Evolutionary conservation across 2,888 invertebrate genomes (phyloP).

Genomic region (Ametastegia equiseti): DNA sequence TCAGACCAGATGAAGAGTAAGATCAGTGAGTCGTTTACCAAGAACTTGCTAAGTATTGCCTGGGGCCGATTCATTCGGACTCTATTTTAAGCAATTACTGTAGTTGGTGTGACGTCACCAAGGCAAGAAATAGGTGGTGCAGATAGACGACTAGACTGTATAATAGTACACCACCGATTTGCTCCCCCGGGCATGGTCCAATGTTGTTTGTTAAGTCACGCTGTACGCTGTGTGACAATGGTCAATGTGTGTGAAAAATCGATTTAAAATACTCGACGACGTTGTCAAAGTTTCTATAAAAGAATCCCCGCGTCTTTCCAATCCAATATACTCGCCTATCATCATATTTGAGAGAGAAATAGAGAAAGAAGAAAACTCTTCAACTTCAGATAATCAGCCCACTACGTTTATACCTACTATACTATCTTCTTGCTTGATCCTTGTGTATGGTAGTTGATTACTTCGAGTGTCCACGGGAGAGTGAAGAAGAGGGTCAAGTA

Average conservation of each 20-base stretch:
- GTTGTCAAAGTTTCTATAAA: background rate
- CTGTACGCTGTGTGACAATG: background rate
- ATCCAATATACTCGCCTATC: background rate
- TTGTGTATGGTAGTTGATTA: background rate
- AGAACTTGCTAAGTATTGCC: constrained; percentile 44
- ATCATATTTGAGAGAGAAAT: no score
- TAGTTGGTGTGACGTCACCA: constrained; percentile 58
- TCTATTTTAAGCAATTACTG: constrained; percentile 67
- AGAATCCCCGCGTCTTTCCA: background rate
- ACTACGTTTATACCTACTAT: background rate
- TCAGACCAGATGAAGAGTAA: constrained; percentile 6
- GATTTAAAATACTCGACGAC: background rate
- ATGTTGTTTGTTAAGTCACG: constrained; percentile 42
- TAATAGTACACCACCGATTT: constrained; percentile 19
- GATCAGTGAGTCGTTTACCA: constrained; percentile 39
- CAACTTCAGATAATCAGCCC: background rate
- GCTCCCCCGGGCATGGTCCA: background rate
- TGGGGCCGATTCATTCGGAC: constrained; percentile 63
- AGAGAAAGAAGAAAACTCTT: no score
- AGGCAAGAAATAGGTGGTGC: background rate
- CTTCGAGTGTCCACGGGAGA: background rate
- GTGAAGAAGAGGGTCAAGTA: constrained; percentile 9
- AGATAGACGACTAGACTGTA: no score
- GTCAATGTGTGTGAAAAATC: background rate
- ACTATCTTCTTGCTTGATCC: background rate